Evolutionary conservation across 2,113 vertebrate species (phyloP), one percentile per base, ranked within the genome.

Genomic region (Sphaerodactylus townsendi): DNA sequence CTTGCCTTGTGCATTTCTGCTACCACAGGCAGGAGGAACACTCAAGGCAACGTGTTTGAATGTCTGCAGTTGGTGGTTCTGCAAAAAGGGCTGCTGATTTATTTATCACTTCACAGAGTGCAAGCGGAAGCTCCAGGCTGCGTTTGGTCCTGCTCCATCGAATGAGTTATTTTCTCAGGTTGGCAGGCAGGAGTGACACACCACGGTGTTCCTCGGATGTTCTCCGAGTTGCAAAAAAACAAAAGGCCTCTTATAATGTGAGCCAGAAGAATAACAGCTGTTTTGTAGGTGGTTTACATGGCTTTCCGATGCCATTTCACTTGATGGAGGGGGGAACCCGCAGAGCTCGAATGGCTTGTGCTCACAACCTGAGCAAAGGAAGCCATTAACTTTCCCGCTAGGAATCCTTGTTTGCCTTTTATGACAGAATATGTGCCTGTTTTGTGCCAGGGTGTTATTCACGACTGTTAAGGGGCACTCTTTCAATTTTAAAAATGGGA

Each of bases 331-430:
- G 79, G 37, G 25, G 82, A 44, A 65, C 50, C 44, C 50, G 6
- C 2, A 14, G n/a, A 37, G 25, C 25, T 64, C 66, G 4, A 4
- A 17, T 0, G 0, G 50, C 74, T 46, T 2, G 68, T 1, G 19
- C 69, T 13, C 62, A 6, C 46, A 68, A 81, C 28, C 84, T 80
- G 78, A 79, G 46, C 81, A 72, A 33, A 10, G 75, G 74, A n/a
- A 13, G 21, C 30, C 59, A 30, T 59, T 88, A 0, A 81, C 86
- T 86, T 86, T 64, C 72, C 86, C 37, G 65, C 50, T 30, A 72
- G 89, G 70, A 72, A 28, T 87, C 10, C 68, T 86, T 87, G 46
- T 82, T 86, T 69, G 71, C 13, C 77, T 89, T 56, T 80, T 66
- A 25, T 77, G 37, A 23, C 30, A 68, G 39, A 70, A 84, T 0